Percentiles rank a stretch among this genome's conserved stretches.
phyloP scores from a whole-genome alignment of 1,140 invertebrate genomes.

The Goniozus legneri region DNA sequence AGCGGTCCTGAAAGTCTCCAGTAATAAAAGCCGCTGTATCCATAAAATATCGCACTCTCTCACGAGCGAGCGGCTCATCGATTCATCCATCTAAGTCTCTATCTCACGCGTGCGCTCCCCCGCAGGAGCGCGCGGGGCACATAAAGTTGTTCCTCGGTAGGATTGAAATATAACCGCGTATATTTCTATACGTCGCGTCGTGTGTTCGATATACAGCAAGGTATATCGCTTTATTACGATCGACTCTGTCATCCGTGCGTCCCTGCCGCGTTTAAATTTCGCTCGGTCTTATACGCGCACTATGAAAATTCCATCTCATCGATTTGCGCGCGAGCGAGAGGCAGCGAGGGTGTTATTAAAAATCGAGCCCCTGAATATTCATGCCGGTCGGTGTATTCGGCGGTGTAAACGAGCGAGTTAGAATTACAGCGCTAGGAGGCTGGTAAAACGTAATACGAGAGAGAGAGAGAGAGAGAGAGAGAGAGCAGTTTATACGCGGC shows the following conservation, averaged over 20 bases:
- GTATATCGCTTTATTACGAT: slow-evolving; percentile 18
- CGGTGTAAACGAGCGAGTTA: slow-evolving; percentile 8
- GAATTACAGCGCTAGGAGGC: slow-evolving; percentile 6
- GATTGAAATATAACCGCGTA: slow-evolving; percentile 31
- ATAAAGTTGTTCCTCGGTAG: slow-evolving; percentile 22
- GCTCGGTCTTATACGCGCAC: no score
- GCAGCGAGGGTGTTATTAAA: slow-evolving; percentile 21
- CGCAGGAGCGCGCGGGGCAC: slow-evolving; percentile 15
- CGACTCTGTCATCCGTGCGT: no score
- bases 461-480: slow-evolving; percentile 3
- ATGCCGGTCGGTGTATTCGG: neutral
- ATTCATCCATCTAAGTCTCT: slow-evolving; percentile 28
- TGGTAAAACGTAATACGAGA: no score
- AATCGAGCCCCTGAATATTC: neutral
- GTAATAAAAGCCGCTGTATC: slow-evolving; percentile 23
- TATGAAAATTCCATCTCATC: no score
- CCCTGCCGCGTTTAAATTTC: no score
- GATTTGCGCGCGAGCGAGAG: no score
- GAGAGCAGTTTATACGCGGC: neutral
- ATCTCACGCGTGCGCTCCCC: no score
- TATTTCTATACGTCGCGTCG: slow-evolving; percentile 21
- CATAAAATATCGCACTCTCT: slow-evolving; percentile 24
- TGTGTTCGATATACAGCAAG: slow-evolving; percentile 12
- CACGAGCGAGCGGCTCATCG: no score
- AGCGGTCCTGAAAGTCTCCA: slow-evolving; percentile 25